phyloP scores from a whole-genome alignment of 2,113 vertebrate genomes.

The Neotoma lepida region DNA sequence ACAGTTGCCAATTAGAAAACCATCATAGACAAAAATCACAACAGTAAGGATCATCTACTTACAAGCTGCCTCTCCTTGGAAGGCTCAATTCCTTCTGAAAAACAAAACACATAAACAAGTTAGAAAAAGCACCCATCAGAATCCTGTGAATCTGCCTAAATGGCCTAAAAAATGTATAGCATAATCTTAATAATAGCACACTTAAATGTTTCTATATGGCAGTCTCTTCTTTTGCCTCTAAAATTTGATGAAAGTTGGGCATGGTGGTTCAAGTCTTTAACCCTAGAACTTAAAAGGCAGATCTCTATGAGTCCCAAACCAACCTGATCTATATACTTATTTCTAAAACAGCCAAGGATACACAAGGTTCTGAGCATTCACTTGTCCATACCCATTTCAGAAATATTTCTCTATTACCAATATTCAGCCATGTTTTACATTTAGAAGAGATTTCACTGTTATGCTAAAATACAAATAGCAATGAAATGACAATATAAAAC shows the following conservation, averaged over 20 bases:
- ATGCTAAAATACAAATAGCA: neutral
- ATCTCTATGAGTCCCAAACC: neutral
- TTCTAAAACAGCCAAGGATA: neutral
- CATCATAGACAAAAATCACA: conserved; percentile 46
- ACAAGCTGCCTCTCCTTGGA: conserved; percentile 99
- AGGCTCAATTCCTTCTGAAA: conserved; percentile 98
- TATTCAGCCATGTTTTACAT: neutral
- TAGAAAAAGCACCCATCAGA: conserved; percentile 26
- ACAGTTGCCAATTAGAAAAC: neutral
- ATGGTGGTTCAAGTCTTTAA: neutral
- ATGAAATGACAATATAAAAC: neutral
- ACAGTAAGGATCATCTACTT: conserved; percentile 79
- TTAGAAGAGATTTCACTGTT: neutral
- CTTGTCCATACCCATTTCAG: neutral
- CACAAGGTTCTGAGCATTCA: neutral
- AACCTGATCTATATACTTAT: neutral
- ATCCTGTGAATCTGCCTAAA: neutral
- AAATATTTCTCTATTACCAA: neutral
- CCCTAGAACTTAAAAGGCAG: neutral
- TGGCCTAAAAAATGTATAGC: neutral
- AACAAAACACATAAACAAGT: conserved; percentile 68
- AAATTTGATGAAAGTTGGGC: neutral
- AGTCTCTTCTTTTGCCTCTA: conserved; percentile 47
- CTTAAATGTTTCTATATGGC: conserved; percentile 43
- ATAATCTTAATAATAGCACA: conserved; percentile 38